phyloP scores from a whole-genome alignment of 2,113 vertebrate genomes.

The Anguilla rostrata region DNA sequence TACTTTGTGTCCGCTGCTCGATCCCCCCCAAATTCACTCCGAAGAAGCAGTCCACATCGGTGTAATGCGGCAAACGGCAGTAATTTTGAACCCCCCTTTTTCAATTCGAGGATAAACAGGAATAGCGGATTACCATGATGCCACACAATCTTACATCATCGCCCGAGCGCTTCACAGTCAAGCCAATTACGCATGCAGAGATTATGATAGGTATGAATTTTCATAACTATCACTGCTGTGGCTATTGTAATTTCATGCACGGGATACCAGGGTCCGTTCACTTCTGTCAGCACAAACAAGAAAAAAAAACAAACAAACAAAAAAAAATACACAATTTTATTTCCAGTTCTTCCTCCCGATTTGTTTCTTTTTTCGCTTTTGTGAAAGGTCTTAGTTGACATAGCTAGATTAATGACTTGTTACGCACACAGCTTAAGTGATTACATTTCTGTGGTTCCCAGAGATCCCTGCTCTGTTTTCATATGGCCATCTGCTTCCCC shows the following conservation, averaged over 20 bases:
- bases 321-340: background rate
- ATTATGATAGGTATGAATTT: slow-evolving; percentile 1
- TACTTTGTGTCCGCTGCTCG: background rate
- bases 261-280: background rate
- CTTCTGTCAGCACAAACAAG: background rate
- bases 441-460: background rate
- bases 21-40: background rate
- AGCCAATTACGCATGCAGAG: background rate
- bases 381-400: background rate
- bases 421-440: slow-evolving; percentile 1
- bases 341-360: background rate
- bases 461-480: background rate
- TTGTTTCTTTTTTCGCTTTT: background rate
- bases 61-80: background rate
- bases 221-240: slow-evolving; percentile 7
- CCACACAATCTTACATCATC: background rate
- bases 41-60: background rate
- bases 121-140: background rate
- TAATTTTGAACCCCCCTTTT: background rate
- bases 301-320: background rate
- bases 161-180: background rate
- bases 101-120: background rate
- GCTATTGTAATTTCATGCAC: background rate
- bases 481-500: slow-evolving; percentile 1
- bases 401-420: background rate